Evolutionary conservation across 2,888 invertebrate species (phyloP).

Genomic region (Minunthozetes semirufus): DNA sequence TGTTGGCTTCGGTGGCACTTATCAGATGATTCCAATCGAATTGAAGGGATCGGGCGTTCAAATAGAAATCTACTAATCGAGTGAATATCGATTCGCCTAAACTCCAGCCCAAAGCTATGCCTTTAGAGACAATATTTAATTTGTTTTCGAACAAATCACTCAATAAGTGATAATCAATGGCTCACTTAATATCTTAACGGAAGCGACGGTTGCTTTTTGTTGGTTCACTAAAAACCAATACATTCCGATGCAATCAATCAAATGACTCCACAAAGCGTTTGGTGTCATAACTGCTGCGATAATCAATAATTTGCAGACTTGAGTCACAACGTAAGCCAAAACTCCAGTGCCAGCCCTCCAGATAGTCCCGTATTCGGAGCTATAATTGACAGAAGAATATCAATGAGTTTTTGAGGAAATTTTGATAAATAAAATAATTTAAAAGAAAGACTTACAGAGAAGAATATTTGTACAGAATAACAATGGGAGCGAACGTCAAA

Average conservation of each 20-base stretch:
- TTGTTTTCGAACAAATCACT: not conserved
- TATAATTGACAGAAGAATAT: not conserved
- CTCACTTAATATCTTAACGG: slow-evolving; percentile 38
- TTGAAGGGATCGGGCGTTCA: slow-evolving; percentile 38
- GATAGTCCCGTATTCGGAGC: slow-evolving; percentile 37
- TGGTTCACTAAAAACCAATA: slow-evolving; percentile 36
- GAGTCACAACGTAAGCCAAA: slow-evolving; percentile 35
- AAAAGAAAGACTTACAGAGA: slow-evolving; percentile 37
- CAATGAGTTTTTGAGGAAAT: too few relatives aligned
- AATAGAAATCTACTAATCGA: slow-evolving; percentile 36
- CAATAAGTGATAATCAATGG: not conserved
- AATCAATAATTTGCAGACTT: slow-evolving; percentile 34
- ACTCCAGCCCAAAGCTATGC: slow-evolving; percentile 38
- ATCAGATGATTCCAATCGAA: slow-evolving; percentile 37
- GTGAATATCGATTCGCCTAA: slow-evolving; percentile 38
- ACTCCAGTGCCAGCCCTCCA: slow-evolving; percentile 29
- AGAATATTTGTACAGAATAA: slow-evolving; percentile 37
- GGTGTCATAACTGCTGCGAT: slow-evolving; percentile 35
- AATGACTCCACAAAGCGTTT: slow-evolving; percentile 28
- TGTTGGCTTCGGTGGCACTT: slow-evolving; percentile 35
- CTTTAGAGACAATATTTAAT: slow-evolving; percentile 18
- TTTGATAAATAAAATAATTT: too few relatives aligned
- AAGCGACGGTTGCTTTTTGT: slow-evolving; percentile 36
- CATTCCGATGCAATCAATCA: slow-evolving; percentile 36
- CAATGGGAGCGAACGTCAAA: slow-evolving; percentile 35